Base-by-base conservation (phyloP, 2,888 invertebrate genomes). In the Lasioglossum figueresi region DNA sequence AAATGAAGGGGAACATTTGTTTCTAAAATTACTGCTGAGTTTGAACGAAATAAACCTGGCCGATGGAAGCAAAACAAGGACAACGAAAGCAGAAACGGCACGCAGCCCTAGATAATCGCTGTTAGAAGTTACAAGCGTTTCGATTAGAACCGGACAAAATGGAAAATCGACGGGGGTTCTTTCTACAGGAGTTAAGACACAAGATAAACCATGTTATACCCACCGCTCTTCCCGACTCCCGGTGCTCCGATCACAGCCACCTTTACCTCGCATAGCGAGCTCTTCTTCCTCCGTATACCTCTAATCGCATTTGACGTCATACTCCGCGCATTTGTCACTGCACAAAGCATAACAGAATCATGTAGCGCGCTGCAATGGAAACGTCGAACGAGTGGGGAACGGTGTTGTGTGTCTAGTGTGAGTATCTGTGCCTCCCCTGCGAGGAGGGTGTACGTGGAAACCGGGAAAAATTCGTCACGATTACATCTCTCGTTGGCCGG, bases 171-270 rank as follows among this genome's bases (percentile, higher is more conserved):
- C 8, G 48, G 31, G 31, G 43, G 12, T 34, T n/a, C 78, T 68
- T 56, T 74, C 73, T 71, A 73, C 34, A 56, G 31, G 68, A 19
- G 43, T 3, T 10, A 40, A 73, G 16, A 23, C 59, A 40, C 4
- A 71, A 59, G 52, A 78, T 70, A 86, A 88, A 34, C 23, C 48
- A 87, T n/a, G 31, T 79, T 76, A 88, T 87, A 96, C 97, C 95
- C 96, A 98, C 99, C 99, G 95, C 98, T 98, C 96, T 99, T 99
- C 86, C 98, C 98, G 89, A 99, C 98, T 88, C 97, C 97, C 27
- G 98, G 98, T 82, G 98, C 98, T 81, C 99, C 99, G 90, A 98
- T 96, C 91, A 99, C 98, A 68, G 98, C 98, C 92, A 99, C 97
- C 96, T 98, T 98, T 90, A 98, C 97, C 96, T 98, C 98, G 85